These are phyloP conservation scores for Jacana jacana DNA, from an alignment of 2,113 vertebrate species.

Conservation along the genomic window DNA sequence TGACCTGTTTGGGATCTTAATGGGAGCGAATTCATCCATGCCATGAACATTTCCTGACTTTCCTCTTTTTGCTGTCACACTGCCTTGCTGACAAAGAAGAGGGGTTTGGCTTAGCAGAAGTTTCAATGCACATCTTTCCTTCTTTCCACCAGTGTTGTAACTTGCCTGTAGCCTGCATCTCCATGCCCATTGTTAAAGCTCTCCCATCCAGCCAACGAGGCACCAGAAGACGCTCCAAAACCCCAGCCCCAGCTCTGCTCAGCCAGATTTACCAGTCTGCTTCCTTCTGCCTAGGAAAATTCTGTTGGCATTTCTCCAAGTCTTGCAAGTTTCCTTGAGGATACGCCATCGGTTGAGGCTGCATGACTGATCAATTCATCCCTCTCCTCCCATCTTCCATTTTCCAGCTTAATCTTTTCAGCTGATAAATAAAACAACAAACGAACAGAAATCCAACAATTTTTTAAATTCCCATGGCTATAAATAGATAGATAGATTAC, in stretches of 20 bases:
- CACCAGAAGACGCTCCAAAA: not conserved
- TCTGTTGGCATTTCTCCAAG: not conserved
- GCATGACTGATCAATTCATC: constrained; percentile 24
- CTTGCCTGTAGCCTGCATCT: not conserved
- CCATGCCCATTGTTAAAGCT: not conserved
- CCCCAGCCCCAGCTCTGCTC: not conserved
- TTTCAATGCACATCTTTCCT: not conserved
- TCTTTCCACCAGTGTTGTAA: not conserved
- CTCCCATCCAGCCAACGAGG: not conserved
- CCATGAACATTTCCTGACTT: not conserved
- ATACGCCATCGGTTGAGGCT: not conserved
- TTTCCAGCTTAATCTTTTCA: constrained; percentile 1
- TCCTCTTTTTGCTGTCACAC: not conserved
- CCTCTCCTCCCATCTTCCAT: not conserved
- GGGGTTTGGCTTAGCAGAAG: not conserved
- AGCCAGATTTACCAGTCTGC: constrained; percentile 14
- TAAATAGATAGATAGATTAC: constrained; percentile 21
- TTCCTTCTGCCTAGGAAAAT: constrained; percentile 36
- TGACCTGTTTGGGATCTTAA: not conserved
- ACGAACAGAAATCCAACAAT: not conserved
- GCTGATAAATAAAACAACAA: not conserved
- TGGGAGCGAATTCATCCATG: not conserved
- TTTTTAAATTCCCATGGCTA: not conserved
- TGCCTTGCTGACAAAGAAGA: not conserved
- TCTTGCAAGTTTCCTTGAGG: constrained; percentile 16